Conservation (phyloP, 2,888 invertebrate genomes). For the Noctua janthina region DNA sequence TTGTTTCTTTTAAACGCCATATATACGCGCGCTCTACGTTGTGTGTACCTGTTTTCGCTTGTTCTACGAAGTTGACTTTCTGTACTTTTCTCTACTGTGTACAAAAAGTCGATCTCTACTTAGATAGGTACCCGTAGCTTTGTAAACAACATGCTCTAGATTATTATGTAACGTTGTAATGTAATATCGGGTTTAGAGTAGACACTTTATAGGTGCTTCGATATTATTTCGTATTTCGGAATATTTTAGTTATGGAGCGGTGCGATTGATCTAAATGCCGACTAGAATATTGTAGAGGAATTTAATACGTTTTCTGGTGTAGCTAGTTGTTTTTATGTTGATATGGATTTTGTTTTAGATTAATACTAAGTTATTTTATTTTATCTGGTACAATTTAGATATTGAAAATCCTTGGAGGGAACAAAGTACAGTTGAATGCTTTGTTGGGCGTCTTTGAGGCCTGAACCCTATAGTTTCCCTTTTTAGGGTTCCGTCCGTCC, state of each 20-base stretch:
- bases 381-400: neutral
- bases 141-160: conserved; percentile 51
- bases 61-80: neutral
- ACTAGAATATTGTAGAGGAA: neutral
- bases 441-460: too few relatives aligned
- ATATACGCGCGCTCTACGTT: neutral
- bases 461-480: too few relatives aligned
- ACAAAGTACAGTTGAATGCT: neutral
- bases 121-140: conserved; percentile 35
- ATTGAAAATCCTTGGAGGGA: neutral
- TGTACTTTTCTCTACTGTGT: neutral
- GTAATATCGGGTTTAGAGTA: conserved; percentile 34
- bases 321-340: neutral
- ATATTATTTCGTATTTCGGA: conserved; percentile 22
- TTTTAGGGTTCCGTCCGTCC: too few relatives aligned
- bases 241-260: conserved; percentile 22
- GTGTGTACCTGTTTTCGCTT: neutral
- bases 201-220: conserved; percentile 19
- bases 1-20: neutral
- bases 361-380: neutral
- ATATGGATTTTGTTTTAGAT: neutral
- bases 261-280: conserved; percentile 31
- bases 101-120: conserved; percentile 16
- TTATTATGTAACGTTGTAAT: conserved; percentile 51
- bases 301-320: neutral